Percentiles rank a stretch among this genome's conserved stretches.
Evolutionary conservation across 2,113 vertebrate genomes (phyloP).

Genomic region (Cromileptes altivelis): DNA sequence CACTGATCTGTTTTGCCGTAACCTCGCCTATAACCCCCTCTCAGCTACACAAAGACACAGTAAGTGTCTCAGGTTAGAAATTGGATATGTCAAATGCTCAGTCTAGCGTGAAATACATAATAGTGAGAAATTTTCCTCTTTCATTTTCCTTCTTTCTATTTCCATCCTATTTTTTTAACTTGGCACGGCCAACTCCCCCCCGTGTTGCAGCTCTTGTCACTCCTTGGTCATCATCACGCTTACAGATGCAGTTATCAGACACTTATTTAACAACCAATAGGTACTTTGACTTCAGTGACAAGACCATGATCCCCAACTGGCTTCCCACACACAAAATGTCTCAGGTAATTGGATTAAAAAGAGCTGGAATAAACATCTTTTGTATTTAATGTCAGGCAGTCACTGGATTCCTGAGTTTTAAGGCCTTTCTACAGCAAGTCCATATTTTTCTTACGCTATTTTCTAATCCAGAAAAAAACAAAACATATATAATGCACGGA

Average conservation of each 20-base stretch:
- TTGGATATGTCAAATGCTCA: constrained; percentile 66
- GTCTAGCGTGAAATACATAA: constrained; percentile 62
- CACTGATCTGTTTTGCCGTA: constrained; percentile 35
- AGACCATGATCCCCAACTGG: neutral
- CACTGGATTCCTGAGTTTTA: neutral
- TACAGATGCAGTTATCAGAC: neutral
- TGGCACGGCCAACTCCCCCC: neutral
- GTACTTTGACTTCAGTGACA: neutral
- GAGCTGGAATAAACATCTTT: neutral
- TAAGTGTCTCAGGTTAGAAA: constrained; percentile 64
- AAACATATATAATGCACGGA: too few species aligned
- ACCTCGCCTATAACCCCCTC: constrained; percentile 53
- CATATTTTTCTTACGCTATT: too few species aligned
- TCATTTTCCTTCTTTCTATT: constrained; percentile 20
- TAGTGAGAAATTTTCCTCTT: constrained; percentile 42
- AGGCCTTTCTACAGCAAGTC: too few species aligned
- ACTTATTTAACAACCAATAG: constrained; percentile 7
- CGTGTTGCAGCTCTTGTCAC: neutral
- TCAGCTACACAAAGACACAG: constrained; percentile 54
- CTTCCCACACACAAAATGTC: neutral
- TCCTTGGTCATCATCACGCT: neutral
- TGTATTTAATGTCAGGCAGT: neutral
- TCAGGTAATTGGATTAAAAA: neutral
- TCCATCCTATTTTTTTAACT: constrained; percentile 6
- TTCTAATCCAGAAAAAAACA: too few species aligned